phyloP scores from a whole-genome alignment of 2,888 invertebrate species.

The Melipona beecheii region DNA sequence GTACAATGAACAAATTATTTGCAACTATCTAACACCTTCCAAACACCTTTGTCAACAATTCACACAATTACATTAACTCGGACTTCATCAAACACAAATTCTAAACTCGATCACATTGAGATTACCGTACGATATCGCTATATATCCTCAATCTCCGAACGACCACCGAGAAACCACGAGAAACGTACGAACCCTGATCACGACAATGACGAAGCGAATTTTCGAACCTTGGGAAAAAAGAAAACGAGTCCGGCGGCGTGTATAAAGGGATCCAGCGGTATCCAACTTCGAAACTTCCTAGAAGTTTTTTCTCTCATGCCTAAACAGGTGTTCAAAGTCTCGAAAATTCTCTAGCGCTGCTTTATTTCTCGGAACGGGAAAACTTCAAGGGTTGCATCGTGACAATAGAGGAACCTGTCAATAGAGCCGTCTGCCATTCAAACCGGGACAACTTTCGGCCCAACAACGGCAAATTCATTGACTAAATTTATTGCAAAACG shows the following conservation, averaged over 20 bases:
- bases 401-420: slow-evolving; percentile 47
- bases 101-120: too few species aligned
- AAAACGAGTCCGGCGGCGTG: not conserved
- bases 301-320: slow-evolving; percentile 16
- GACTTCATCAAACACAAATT: too few species aligned
- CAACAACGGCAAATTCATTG: not conserved
- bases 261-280: slow-evolving; percentile 5
- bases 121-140: too few species aligned
- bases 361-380: slow-evolving; percentile 17
- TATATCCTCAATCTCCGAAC: too few species aligned
- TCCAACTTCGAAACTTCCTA: not conserved
- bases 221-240: not conserved
- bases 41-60: too few species aligned
- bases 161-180: slow-evolving; percentile 13
- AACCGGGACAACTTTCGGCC: slow-evolving; percentile 18
- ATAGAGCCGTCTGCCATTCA: slow-evolving; percentile 25
- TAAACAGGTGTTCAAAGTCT: slow-evolving; percentile 31
- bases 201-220: slow-evolving; percentile 20
- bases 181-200: slow-evolving; percentile 21
- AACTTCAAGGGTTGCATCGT: slow-evolving; percentile 35
- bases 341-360: slow-evolving; percentile 22
- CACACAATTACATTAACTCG: too few species aligned
- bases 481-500: too few species aligned
- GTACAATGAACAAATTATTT: too few species aligned
- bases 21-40: too few species aligned